Evolutionary conservation across 2,113 vertebrate species (phyloP), one percentile per base, ranked within the genome.

Genomic region (Barnardius zonarius): DNA sequence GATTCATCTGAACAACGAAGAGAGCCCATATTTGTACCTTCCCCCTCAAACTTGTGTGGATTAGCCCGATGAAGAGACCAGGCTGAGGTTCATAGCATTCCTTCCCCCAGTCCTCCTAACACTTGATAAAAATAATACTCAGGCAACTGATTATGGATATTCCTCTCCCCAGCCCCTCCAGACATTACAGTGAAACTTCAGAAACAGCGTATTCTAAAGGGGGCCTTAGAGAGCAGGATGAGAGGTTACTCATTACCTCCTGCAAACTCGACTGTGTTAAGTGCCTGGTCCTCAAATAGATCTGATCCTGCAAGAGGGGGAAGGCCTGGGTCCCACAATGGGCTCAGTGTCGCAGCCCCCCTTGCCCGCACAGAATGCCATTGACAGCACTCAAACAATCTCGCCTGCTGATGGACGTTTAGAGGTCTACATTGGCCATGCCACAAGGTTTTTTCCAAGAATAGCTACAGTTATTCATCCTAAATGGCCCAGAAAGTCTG

Each of bases 401-500:
- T 93, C 10, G 0, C 66, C 80, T 1, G 46, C 93, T 88, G 92
- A 93, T 6, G 62, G 77, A 68, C 61, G 0, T 87, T 84, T 95
- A 87, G 92, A 87, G 44, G 84, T 81, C 94, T 93, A 25, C 73
- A n/a, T 77, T 96, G 90, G 55, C 85, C 15, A 5, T 81, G 92
- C 61, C 66, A 75, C 72, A 57, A 92, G 51, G n/a, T 55, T 95
- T 95, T 92, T 83, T 69, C 87, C 88, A 86, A 93, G 73, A 97
- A 96, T 83, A 95, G 85, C 68, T 64, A 51, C 0, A 3, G 76
- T 96, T 88, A 94, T 96, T 95, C 93, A 94, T 91, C 95, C 88
- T 93, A 95, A 98, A 97, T 91, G 91, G 96, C 93, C 92, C 97
- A 82, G 90, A 97, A 98, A 95, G 88, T 86, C 95, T 92, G 95